Evolutionary conservation across 2,888 invertebrate species (phyloP).

Genomic region (Baccha elongata): DNA sequence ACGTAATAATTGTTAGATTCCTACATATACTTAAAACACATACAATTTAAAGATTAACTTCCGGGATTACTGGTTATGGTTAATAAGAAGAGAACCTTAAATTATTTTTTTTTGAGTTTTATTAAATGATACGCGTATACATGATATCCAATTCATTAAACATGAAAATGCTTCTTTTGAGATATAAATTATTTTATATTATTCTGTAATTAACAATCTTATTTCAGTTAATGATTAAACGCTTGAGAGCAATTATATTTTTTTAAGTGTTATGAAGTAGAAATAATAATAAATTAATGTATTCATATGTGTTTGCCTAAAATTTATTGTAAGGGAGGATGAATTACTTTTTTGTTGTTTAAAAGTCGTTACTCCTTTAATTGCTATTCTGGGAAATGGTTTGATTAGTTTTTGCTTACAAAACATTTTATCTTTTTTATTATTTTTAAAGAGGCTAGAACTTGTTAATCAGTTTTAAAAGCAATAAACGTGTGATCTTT

Average conservation of each 20-base stretch:
- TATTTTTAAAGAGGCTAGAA: too few relatives aligned
- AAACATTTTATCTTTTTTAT: neutral
- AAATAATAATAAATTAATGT: neutral
- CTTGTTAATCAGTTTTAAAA: too few relatives aligned
- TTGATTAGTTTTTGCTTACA: neutral
- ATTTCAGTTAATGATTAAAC: slow-evolving; percentile 20
- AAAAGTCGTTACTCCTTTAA: neutral
- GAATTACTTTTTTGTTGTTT: neutral
- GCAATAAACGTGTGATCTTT: too few relatives aligned
- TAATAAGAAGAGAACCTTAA: slow-evolving; percentile 18
- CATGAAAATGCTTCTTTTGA: slow-evolving; percentile 32
- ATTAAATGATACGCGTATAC: slow-evolving; percentile 22
- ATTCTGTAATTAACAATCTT: slow-evolving; percentile 34
- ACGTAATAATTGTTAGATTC: slow-evolving; percentile 37
- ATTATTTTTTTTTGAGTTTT: slow-evolving; percentile 3
- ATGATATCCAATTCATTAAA: slow-evolving; percentile 60
- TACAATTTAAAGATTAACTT: slow-evolving; percentile 41
- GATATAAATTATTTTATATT: slow-evolving; percentile 9
- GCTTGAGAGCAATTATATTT: slow-evolving; percentile 22
- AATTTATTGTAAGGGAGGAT: slow-evolving; percentile 3
- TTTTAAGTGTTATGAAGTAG: slow-evolving; percentile 13
- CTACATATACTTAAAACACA: neutral
- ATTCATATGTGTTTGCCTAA: neutral
- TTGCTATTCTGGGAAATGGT: neutral
- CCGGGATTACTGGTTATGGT: slow-evolving; percentile 40